Base-by-base conservation (phyloP, 2,113 vertebrate species). In the Carassius carassius region DNA sequence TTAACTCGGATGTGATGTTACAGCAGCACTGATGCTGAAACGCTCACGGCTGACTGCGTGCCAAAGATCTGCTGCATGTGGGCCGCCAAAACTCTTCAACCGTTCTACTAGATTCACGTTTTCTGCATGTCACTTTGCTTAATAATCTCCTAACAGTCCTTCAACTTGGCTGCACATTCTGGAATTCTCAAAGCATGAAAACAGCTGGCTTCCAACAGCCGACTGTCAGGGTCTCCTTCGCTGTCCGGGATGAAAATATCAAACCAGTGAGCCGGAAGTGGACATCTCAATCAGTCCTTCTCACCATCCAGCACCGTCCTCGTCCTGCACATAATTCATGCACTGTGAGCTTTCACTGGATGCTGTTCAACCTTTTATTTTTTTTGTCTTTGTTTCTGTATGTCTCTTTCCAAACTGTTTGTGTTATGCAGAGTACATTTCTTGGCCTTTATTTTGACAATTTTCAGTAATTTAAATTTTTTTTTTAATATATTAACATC, bases 221-320 rank as follows among this genome's bases (percentile, higher is more conserved):
- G 83, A 92, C 94, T 94, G 94, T 94, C 94, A 94, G 92, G 91
- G 89, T 93, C 92, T 94, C 93, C 93, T 94, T 90, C 86, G 92
- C 93, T 94, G 94, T 94, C 93, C 85, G 90, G 93, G 93, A 95
- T 95, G 92, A 92, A 94, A 93, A 94, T 90, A 94, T 94, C 94
- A 94, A 93, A 87, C 91, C 93, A 92, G 91, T 90, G 91, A 94
- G 92, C 90, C 91, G 93, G 94, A 94, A 94, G 92, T 93, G 93
- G 93, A 94, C 91, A 49, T 93, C 93, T 95, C 93, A 93, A 93
- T 94, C 91, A 93, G 91, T 90, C 76, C 86, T 90, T 90, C 90
- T 82, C 86, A 78, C 70, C 78, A 78, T 17, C 65, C 80, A 87
- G 87, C 90, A 88, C 89, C 87, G 90, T 90, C 87, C 89, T 82